Conservation (phyloP, 2,113 vertebrate genomes). For the Bubo scandiacus region DNA sequence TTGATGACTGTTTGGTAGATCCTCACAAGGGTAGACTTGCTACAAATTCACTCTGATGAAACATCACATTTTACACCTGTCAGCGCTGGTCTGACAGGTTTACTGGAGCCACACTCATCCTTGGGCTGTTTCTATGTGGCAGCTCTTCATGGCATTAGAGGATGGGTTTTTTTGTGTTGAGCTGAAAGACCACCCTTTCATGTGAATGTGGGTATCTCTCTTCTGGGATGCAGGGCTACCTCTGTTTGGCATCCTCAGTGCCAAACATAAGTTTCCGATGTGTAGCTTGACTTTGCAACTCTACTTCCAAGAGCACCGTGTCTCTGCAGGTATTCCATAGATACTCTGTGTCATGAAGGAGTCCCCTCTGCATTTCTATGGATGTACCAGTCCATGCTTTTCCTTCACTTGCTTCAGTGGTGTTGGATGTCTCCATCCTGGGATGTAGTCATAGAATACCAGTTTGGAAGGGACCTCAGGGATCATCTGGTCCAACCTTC, state of each 20-base stretch:
- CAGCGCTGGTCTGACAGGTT: background rate
- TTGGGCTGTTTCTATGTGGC: background rate
- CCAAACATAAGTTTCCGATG: background rate
- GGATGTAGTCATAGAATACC: background rate
- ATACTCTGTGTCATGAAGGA: background rate
- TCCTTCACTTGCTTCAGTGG: background rate
- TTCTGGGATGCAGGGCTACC: background rate
- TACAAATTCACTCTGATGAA: background rate
- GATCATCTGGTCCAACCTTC: background rate
- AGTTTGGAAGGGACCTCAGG: background rate
- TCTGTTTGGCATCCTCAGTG: background rate
- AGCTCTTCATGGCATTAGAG: background rate
- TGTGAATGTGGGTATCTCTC: background rate
- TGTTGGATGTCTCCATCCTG: background rate
- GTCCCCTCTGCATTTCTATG: rapidly evolving
- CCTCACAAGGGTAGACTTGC: background rate
- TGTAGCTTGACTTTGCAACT: background rate
- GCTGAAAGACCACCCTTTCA: background rate
- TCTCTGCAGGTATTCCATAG: background rate
- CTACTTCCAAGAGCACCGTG: background rate
- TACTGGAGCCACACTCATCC: background rate
- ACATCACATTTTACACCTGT: background rate
- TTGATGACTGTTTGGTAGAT: background rate
- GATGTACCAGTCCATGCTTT: background rate
- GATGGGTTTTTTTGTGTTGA: rapidly evolving